Evolutionary conservation across 2,888 invertebrate genomes (phyloP).

Genomic region (Proisotoma minuta): DNA sequence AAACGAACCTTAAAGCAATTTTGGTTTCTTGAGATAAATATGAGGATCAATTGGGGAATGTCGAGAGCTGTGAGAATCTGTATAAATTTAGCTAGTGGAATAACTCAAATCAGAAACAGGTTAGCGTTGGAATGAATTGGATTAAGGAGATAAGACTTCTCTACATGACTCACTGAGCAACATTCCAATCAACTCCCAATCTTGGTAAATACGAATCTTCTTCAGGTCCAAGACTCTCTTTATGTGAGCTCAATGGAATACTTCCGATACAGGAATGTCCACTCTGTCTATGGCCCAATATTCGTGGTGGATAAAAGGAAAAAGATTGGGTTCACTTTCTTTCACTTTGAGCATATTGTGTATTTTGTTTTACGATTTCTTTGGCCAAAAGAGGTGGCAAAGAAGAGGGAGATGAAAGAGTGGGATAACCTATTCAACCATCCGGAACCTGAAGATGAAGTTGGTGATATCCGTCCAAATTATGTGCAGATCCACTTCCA

Average conservation of each 20-base stretch:
- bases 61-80: neutral
- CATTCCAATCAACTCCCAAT: neutral
- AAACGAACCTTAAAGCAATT: neutral
- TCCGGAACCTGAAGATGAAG: neutral
- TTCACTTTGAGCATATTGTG: too few species aligned
- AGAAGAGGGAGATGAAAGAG: neutral
- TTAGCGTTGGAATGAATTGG: neutral
- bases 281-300: neutral
- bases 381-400: neutral
- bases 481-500: too few species aligned
- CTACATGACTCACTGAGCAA: neutral
- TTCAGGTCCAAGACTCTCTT: neutral
- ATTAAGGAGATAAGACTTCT: neutral
- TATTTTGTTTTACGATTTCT: neutral
- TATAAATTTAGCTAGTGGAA: neutral
- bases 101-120: neutral
- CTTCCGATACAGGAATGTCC: neutral
- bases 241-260: too few species aligned
- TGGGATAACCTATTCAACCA: neutral
- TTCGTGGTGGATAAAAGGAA: too few species aligned
- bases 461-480: neutral
- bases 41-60: neutral
- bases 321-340: too few species aligned
- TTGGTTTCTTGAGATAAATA: too few species aligned
- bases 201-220: neutral